A percentile compares a stretch with the other conserved stretches of the same genome.
phyloP scores from a whole-genome alignment of 1,140 invertebrate genomes.

The Contarinia nasturtii region DNA sequence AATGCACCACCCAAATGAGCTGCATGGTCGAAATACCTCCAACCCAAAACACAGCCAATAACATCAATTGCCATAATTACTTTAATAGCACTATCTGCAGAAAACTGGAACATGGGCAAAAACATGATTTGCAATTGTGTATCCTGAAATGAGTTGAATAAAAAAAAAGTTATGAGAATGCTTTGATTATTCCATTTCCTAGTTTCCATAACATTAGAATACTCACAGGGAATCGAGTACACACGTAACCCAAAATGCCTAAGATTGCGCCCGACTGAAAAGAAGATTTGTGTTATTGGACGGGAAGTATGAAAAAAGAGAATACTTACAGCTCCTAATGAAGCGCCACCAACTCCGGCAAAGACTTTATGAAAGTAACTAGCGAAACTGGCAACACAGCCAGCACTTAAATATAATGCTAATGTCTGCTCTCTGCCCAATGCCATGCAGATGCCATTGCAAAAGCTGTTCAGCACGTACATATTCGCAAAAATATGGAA shows the following conservation, averaged over 20 bases:
- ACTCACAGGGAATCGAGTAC: slow-evolving; percentile 69
- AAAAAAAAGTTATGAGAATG: too few species aligned
- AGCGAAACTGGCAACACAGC: slow-evolving; percentile 68
- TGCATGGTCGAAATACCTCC: slow-evolving; percentile 92
- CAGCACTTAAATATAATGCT: slow-evolving; percentile 74
- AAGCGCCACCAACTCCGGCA: slow-evolving; percentile 42
- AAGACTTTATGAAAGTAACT: slow-evolving; percentile 66
- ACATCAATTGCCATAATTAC: slow-evolving; percentile 65
- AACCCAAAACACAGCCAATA: slow-evolving; percentile 64
- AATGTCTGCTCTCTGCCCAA: slow-evolving; percentile 86
- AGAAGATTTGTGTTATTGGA: slow-evolving; percentile 9
- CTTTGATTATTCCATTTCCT: too few species aligned
- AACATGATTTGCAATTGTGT: slow-evolving; percentile 75
- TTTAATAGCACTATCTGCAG: slow-evolving; percentile 44
- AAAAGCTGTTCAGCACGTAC: slow-evolving; percentile 84
- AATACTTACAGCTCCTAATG: slow-evolving; percentile 74
- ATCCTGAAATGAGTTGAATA: slow-evolving; percentile 75
- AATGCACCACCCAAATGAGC: slow-evolving; percentile 87
- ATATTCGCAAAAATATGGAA: slow-evolving; percentile 84
- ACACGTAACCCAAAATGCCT: slow-evolving; percentile 70
- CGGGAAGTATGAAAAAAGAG: slow-evolving; percentile 4
- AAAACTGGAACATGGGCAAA: slow-evolving; percentile 45
- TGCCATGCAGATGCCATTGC: slow-evolving; percentile 40
- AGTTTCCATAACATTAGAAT: too few species aligned
- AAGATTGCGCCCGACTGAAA: slow-evolving; percentile 86